phyloP scores from a whole-genome alignment of 2,113 vertebrate genomes.

The Tragelaphus strepsiceros region DNA sequence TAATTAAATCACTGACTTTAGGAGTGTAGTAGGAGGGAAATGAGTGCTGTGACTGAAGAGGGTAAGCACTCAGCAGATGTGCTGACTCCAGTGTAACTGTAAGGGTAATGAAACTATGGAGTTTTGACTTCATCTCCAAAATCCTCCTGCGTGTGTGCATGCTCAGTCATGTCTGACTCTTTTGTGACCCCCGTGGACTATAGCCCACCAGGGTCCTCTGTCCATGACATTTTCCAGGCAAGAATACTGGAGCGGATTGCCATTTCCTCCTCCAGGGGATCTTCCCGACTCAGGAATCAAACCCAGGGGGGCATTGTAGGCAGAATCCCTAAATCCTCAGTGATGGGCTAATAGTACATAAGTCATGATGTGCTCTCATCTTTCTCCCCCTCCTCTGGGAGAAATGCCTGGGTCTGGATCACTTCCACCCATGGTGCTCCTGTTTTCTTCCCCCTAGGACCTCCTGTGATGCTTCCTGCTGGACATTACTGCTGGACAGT shows the following conservation, averaged over 20 bases:
- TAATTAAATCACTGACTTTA: not conserved
- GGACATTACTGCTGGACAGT: not conserved
- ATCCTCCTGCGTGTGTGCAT: fast-evolving
- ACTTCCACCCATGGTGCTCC: not conserved
- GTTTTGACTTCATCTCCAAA: not conserved
- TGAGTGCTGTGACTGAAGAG: not conserved
- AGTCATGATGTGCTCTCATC: not conserved
- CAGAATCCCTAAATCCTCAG: not conserved
- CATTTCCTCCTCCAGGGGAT: not conserved
- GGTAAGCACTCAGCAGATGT: not conserved
- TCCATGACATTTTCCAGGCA: not conserved
- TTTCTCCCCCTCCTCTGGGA: not conserved
- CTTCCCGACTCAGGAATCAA: not conserved
- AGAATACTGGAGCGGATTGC: not conserved
- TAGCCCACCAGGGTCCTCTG: not conserved
- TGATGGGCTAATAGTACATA: not conserved
- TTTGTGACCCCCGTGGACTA: not conserved
- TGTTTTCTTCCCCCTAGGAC: not conserved
- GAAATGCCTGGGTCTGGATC: not conserved
- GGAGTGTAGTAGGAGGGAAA: not conserved
- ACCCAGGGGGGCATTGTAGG: not conserved
- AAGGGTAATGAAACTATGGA: not conserved
- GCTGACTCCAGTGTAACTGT: no score
- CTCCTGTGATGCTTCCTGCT: not conserved
- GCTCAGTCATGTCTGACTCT: not conserved